Conservation (phyloP, 2,113 vertebrate genomes). For the Myotis davidii region DNA sequence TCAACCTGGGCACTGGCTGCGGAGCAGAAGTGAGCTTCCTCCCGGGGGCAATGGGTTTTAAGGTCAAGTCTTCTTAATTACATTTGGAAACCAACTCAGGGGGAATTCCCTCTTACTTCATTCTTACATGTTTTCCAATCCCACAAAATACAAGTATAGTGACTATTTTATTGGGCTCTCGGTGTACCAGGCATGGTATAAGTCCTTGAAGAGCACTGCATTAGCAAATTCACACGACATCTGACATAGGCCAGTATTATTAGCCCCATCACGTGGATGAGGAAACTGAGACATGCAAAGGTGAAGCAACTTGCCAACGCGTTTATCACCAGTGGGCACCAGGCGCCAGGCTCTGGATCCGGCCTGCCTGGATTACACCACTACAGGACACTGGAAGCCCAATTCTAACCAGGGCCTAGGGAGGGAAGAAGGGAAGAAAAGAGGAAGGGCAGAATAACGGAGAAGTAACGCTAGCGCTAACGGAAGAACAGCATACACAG, state of each 20-base stretch:
- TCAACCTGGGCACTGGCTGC: slow-evolving; percentile 17
- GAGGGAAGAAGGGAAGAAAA: not conserved
- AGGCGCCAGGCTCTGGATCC: not conserved
- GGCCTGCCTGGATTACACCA: not conserved
- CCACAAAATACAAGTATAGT: slow-evolving; percentile 55
- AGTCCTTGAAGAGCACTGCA: not conserved
- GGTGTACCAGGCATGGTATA: not conserved
- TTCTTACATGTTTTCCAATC: slow-evolving; percentile 55
- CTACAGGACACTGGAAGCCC: not conserved
- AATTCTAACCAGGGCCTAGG: not conserved
- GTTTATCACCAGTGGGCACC: not conserved
- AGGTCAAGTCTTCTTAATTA: slow-evolving; percentile 58
- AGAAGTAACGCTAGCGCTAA: not conserved
- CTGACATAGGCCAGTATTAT: not conserved
- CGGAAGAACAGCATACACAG: not conserved
- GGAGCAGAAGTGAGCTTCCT: slow-evolving; percentile 64
- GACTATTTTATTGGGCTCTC: not conserved
- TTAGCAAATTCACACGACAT: not conserved
- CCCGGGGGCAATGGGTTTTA: not conserved
- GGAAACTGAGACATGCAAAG: slow-evolving; percentile 11
- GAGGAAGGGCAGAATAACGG: not conserved
- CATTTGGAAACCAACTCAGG: slow-evolving; percentile 62
- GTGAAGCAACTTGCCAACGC: not conserved
- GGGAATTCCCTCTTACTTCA: slow-evolving; percentile 73
- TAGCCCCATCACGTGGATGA: not conserved